Evolutionary conservation across 2,113 vertebrate species (phyloP).

Genomic region (Anhinga rufa): DNA sequence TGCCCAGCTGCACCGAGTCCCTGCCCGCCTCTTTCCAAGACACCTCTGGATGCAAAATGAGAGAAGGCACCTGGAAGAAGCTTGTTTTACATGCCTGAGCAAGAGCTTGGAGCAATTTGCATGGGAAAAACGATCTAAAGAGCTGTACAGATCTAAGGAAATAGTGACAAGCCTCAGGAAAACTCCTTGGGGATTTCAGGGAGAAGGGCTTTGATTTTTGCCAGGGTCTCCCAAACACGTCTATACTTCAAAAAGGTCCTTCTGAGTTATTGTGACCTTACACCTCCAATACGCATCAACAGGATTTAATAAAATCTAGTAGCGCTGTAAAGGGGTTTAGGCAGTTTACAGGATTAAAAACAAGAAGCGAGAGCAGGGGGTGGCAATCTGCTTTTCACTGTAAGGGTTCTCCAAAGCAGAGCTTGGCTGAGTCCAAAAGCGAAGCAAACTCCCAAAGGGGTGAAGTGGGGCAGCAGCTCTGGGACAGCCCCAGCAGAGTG

Average conservation of each 20-base stretch:
- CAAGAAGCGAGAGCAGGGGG: neutral
- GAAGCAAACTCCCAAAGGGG: neutral
- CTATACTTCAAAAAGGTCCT: neutral
- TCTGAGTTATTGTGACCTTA: neutral
- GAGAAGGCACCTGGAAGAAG: neutral
- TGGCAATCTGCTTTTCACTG: neutral
- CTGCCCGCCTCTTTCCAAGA: neutral
- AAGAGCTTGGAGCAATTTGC: neutral
- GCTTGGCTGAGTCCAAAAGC: neutral
- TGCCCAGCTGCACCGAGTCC: neutral
- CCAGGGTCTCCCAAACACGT: neutral
- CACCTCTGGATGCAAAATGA: neutral
- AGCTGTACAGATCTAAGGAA: neutral
- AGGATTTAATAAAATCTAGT: neutral
- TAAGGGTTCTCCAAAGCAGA: neutral
- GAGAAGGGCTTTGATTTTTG: neutral
- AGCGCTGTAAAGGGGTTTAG: neutral
- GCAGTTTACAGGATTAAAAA: neutral
- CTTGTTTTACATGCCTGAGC: neutral
- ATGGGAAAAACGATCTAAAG: rapidly evolving
- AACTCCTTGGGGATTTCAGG: neutral
- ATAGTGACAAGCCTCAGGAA: neutral
- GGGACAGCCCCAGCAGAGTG: neutral
- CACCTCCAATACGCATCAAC: neutral
- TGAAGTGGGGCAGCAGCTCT: neutral